These are phyloP conservation scores for Steatocranus sp. DNA, from an alignment of 2,797 vertebrate species.

Conservation along the genomic window DNA sequence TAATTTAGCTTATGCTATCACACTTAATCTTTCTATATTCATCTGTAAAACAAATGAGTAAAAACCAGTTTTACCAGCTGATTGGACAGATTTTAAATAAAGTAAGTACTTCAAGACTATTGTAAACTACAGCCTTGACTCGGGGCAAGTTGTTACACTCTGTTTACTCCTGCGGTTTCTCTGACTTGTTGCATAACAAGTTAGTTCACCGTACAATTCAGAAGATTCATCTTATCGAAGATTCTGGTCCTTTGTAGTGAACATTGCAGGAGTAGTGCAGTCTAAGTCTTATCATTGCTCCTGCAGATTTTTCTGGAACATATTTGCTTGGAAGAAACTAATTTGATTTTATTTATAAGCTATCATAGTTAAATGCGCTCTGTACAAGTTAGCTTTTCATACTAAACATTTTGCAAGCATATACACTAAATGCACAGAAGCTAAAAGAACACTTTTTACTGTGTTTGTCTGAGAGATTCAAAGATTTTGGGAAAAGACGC, in stretches of 20 bases:
- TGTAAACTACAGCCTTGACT: neutral
- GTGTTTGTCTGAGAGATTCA: neutral
- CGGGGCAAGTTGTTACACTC: neutral
- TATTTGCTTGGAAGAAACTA: neutral
- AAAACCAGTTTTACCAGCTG: too few relatives aligned
- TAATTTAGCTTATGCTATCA: neutral
- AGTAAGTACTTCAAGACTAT: neutral
- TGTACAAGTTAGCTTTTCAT: neutral
- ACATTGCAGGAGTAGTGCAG: neutral
- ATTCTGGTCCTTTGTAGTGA: neutral
- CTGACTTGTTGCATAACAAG: neutral
- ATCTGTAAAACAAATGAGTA: neutral
- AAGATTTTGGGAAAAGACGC: neutral
- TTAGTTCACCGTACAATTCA: neutral
- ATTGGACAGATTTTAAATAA: fast-evolving
- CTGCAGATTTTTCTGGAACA: neutral
- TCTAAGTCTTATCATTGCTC: neutral
- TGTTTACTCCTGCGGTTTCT: neutral
- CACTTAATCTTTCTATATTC: neutral
- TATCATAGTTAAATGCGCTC: neutral
- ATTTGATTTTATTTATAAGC: neutral
- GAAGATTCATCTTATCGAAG: neutral
- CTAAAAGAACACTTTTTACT: fast-evolving
- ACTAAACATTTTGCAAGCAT: neutral
- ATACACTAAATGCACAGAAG: neutral